phyloP scores from a whole-genome alignment of 1,140 invertebrate genomes.

The Brachionus manjavacas region DNA sequence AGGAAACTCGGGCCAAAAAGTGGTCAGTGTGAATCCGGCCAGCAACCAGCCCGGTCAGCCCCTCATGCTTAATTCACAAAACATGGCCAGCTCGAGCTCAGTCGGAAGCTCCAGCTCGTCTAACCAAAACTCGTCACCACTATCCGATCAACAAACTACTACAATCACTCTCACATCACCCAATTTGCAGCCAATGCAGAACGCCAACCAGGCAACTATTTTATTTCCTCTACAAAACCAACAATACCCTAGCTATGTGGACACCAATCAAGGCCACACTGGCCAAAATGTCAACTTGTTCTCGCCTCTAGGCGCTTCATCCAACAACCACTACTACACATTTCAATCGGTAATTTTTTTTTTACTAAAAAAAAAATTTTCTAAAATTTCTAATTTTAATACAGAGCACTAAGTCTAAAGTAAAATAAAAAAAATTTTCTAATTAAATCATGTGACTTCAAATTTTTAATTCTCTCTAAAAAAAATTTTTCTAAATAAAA shows the following conservation, averaged over 20 bases:
- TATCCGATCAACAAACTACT: neutral
- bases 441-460: neutral
- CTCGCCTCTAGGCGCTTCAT: neutral
- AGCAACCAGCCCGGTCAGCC: neutral
- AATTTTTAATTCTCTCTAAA: too few species aligned
- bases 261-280: neutral
- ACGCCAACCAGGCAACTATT: neutral
- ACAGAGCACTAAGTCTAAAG: neutral
- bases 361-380: neutral
- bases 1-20: slow-evolving; percentile 3
- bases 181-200: neutral
- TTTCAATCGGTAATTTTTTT: slow-evolving; percentile 22
- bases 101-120: neutral
- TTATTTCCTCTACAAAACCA: neutral
- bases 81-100: slow-evolving; percentile 6
- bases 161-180: slow-evolving; percentile 17
- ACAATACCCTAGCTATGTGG: neutral
- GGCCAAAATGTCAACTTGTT: neutral
- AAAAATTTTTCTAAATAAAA: too few species aligned
- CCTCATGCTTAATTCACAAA: neutral
- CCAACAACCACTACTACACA: neutral
- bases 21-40: neutral
- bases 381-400: neutral
- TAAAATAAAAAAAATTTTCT: neutral
- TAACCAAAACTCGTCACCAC: neutral